Evolutionary conservation across 2,113 vertebrate species (phyloP).

Genomic region (Platysteira castanea): DNA sequence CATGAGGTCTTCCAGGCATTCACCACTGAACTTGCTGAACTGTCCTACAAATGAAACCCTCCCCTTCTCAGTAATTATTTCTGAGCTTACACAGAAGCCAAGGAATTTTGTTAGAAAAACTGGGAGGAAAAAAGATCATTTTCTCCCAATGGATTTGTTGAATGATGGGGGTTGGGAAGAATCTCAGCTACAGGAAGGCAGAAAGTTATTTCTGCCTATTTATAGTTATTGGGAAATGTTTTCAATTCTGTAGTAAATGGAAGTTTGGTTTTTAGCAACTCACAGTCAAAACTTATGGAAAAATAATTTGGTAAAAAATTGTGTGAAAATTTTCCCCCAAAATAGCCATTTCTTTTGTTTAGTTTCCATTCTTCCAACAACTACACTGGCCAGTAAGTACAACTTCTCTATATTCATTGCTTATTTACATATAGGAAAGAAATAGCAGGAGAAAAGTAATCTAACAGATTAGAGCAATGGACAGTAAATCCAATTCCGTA

Average conservation of each 20-base stretch:
- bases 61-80: neutral
- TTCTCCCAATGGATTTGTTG: neutral
- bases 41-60: neutral
- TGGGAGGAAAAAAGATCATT: neutral
- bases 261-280: neutral
- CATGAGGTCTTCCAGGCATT: neutral
- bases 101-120: neutral
- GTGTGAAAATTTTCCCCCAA: neutral
- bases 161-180: neutral
- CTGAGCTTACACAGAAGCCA: neutral
- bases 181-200: neutral
- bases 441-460: slow-evolving; percentile 1
- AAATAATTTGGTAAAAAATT: neutral
- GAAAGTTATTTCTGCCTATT: neutral
- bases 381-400: neutral
- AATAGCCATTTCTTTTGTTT: neutral
- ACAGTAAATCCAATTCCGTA: slow-evolving; percentile 42
- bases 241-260: neutral
- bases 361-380: neutral
- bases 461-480: slow-evolving; percentile 26
- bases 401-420: neutral
- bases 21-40: neutral
- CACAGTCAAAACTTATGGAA: neutral
- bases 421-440: slow-evolving; percentile 21
- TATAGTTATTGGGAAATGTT: neutral